Evolutionary conservation across 1,140 invertebrate species (phyloP), one percentile per base, ranked within the genome.

Genomic region (Gonioctena quinquepunctata): DNA sequence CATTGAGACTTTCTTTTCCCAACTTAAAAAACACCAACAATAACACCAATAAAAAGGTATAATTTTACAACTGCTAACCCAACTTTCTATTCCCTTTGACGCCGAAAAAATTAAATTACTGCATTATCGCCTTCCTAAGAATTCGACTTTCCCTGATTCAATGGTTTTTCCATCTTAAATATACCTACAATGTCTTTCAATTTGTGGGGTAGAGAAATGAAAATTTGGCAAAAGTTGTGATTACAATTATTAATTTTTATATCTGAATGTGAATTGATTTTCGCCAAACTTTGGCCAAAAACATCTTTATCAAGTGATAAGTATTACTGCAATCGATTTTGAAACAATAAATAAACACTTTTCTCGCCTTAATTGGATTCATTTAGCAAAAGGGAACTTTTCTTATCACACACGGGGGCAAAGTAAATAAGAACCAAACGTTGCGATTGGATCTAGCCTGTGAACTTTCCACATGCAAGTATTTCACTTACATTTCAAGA

Each of bases 401-500:
- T 42, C 13, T 42, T 42, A 42, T 42, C 2, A 1, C 11, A 13
- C 33, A 3, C 13, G 33, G 16, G 16, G 16, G 11, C 4, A 3
- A 42, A 11, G 33, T 42, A 42, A 42, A n/a, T 42, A 42, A 42
- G 13, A 42, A 42, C 33, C 8, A 13, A 13, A n/a, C 11, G 5
- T 11, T 16, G 22, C 18, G 71, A 72, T 77, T 76, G 70, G 57
- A 78, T 73, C 70, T 76, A 75, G 76, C 73, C 75, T 71, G 69
- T 75, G 77, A 78, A 77, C 77, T 78, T 78, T 78, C 69, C 68
- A 71, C 73, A 78, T 75, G 77, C 75, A 78, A 78, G 76, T 77
- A 73, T 71, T 63, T 75, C 67, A 76, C 74, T 78, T 76, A 77
- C 68, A 71, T 59, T 49, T 71, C 68, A 67, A 75, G 72, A 72